Base-by-base conservation (phyloP, 2,113 vertebrate species). In the Rhineura floridana region DNA sequence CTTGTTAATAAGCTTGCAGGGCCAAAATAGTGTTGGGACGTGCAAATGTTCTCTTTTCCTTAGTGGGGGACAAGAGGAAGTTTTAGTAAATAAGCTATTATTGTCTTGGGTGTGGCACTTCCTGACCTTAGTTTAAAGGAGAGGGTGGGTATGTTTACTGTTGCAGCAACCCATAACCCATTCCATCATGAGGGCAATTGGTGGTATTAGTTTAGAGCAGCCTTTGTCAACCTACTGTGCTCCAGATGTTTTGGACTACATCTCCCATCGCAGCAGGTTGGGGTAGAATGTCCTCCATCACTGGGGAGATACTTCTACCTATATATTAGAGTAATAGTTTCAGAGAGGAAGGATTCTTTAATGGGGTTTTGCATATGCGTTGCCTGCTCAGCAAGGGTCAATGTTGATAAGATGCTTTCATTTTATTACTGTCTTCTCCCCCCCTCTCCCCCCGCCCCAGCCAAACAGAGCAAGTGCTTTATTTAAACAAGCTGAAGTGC, bases 401-500 rank as follows among this genome's bases (percentile, higher is more conserved):
- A 46, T 87, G 82, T 86, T 65, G 67, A 78, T 73, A 78, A 77
- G 17, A 10, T 55, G 90, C 89, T 67, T 48, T 30, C 48, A 17
- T 65, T 77, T 85, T 11, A 12, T 63, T 67, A 84, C 77, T 80
- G 46, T 28, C 59, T 4, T 46, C 10, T 50, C 2, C 6, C 28
- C 30, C 10, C 44, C 46, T 33, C 46, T 63, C 9, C 10, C 85
- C n/a, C n/a, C n/a, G n/a, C n/a, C n/a, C n/a, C n/a, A n/a, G n/a
- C n/a, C n/a, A n/a, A n/a, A n/a, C n/a, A n/a, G 39, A 33, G 28
- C 55, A 90, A 93, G 91, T 92, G 91, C 94, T 96, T 95, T 94
- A 93, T 96, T 94, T 52, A 30, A 94, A 89, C 88, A 17, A 62
- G 92, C 72, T 87, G 59, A 94, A 94, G 88, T 94, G 91, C 90